These are phyloP conservation scores for Rhadinocentrus ornatus DNA, from an alignment of 2,797 vertebrate species.

Conservation along the genomic window DNA sequence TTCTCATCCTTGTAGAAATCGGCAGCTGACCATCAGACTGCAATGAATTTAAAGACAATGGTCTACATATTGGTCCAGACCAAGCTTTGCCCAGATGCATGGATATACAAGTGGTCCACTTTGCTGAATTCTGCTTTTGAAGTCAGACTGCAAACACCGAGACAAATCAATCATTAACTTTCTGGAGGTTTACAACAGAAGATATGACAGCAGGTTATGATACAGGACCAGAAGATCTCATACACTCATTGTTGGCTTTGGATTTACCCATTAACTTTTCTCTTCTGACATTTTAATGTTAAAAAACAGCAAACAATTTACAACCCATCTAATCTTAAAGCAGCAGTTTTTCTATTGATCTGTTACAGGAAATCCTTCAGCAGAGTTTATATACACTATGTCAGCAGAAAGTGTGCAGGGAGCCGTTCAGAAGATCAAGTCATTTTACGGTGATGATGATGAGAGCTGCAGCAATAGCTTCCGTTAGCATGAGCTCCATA, in stretches of 20 bases:
- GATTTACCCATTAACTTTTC: slow-evolving; percentile 17
- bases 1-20: too few relatives aligned
- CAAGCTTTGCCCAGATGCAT: too few relatives aligned
- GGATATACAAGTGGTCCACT: too few relatives aligned
- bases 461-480: slow-evolving; percentile 55
- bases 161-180: too few relatives aligned
- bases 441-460: slow-evolving; percentile 50
- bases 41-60: too few relatives aligned
- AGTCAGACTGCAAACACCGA: too few relatives aligned
- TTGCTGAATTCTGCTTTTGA: too few relatives aligned
- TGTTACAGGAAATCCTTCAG: slow-evolving; percentile 34
- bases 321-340: slow-evolving; percentile 21
- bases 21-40: too few relatives aligned
- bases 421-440: slow-evolving; percentile 45
- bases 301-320: slow-evolving; percentile 28
- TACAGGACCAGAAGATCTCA: not conserved
- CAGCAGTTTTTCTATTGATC: slow-evolving; percentile 40
- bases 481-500: slow-evolving; percentile 41
- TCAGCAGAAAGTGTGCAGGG: slow-evolving; percentile 52
- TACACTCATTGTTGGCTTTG: slow-evolving; percentile 13
- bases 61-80: too few relatives aligned
- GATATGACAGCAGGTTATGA: not conserved
- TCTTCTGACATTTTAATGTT: slow-evolving; percentile 20
- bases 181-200: too few relatives aligned
- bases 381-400: slow-evolving; percentile 16